A percentile compares a stretch with the other conserved stretches of the same genome.
Conservation (phyloP, 2,888 invertebrate species). For the Myopa tessellatipennis region DNA sequence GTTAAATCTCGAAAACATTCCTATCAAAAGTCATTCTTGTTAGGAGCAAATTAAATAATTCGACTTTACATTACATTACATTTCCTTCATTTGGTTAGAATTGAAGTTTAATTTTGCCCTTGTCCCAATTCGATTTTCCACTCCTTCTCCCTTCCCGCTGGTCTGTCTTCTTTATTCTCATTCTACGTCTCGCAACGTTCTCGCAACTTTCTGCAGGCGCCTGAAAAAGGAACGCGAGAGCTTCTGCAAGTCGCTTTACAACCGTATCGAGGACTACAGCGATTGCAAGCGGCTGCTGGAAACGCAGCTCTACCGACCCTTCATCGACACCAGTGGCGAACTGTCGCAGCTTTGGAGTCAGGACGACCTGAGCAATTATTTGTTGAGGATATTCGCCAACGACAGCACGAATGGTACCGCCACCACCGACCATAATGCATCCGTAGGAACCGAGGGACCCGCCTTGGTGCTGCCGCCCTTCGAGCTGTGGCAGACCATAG, state of each 20-base stretch:
- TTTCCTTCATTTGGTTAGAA: too few relatives aligned
- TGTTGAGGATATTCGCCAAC: constrained; percentile 59
- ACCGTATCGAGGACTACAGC: constrained; percentile 72
- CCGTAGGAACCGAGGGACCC: constrained; percentile 55
- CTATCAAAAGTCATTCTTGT: too few relatives aligned
- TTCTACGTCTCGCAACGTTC: neutral
- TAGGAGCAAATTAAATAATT: too few relatives aligned
- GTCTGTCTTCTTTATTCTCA: neutral
- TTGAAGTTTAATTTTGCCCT: too few relatives aligned
- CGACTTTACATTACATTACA: too few relatives aligned
- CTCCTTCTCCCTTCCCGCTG: neutral
- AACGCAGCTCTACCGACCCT: constrained; percentile 67
- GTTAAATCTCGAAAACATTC: too few relatives aligned
- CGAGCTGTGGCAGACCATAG: constrained; percentile 87
- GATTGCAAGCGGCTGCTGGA: constrained; percentile 74
- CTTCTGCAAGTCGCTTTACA: constrained; percentile 76
- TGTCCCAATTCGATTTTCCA: neutral
- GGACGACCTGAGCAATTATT: constrained; percentile 54
- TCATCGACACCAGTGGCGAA: constrained; percentile 66
- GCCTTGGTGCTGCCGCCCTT: constrained; percentile 83
- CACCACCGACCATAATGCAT: constrained; percentile 50
- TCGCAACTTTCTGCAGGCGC: constrained; percentile 71
- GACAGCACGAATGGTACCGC: constrained; percentile 58
- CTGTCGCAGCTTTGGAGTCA: constrained; percentile 62
- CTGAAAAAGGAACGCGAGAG: constrained; percentile 79